These are phyloP conservation scores for Vidua chalybeata DNA, from an alignment of 2,113 vertebrate genomes.

Conservation along the genomic window DNA sequence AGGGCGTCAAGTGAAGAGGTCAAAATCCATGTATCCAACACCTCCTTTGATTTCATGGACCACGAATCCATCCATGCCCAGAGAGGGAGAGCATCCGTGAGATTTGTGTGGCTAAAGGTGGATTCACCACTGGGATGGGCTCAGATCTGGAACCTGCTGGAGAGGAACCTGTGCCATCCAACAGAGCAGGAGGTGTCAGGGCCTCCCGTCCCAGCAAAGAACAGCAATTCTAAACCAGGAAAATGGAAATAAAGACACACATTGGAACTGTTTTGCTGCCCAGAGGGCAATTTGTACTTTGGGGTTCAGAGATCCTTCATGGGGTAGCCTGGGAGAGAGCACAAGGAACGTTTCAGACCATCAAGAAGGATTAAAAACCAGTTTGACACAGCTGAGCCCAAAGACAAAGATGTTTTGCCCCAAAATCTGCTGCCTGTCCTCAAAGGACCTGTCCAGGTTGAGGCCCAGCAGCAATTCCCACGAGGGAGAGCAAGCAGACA, in stretches of 20 bases:
- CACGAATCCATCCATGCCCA: neutral
- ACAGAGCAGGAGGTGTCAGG: neutral
- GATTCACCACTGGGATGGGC: rapidly evolving
- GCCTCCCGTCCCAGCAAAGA: neutral
- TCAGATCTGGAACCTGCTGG: neutral
- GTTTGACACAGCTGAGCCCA: neutral
- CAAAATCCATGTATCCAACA: neutral
- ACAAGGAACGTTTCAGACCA: rapidly evolving
- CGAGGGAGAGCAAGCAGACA: neutral
- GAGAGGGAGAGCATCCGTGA: rapidly evolving
- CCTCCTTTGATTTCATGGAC: neutral
- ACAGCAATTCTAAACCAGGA: neutral
- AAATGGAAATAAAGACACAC: neutral
- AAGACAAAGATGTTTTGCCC: neutral
- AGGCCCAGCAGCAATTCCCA: neutral
- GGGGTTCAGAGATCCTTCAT: rapidly evolving
- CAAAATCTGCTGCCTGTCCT: neutral
- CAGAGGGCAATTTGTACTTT: neutral
- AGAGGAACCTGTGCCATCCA: neutral
- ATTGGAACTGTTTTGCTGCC: neutral
- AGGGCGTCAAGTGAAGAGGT: neutral
- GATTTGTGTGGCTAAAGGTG: rapidly evolving
- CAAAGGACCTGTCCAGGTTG: neutral
- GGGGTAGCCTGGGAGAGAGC: neutral
- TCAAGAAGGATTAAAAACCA: neutral